A percentile compares a stretch with the other conserved stretches of the same genome.
phyloP scores from a whole-genome alignment of 2,888 invertebrate genomes.

The Metopia argyrocephala region DNA sequence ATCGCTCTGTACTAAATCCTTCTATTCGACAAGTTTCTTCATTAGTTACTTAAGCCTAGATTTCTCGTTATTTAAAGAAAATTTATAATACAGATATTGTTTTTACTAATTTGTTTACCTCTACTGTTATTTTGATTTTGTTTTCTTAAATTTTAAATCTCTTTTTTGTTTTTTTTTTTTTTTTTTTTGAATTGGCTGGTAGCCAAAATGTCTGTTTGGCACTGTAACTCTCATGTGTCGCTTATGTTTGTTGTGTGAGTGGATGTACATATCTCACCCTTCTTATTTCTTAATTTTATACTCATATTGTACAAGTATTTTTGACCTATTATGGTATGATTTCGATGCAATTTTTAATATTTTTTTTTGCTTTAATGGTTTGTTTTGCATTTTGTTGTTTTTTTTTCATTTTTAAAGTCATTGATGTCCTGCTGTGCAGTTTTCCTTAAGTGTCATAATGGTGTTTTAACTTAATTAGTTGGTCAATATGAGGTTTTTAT shows the following conservation, averaged over 20 bases:
- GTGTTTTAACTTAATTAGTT: constrained; percentile 63
- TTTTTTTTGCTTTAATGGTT: neutral
- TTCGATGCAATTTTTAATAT: constrained; percentile 25
- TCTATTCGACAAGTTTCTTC: no score
- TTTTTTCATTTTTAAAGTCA: constrained; percentile 59
- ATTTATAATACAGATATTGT: neutral
- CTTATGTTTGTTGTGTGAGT: constrained; percentile 41
- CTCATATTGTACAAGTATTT: neutral
- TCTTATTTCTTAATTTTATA: constrained; percentile 20
- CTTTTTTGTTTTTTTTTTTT: no score
- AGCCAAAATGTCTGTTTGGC: constrained; percentile 60
- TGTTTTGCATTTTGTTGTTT: constrained; percentile 16
- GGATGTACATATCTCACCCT: constrained; percentile 36
- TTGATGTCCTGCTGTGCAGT: constrained; percentile 57
- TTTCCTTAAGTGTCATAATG: constrained; percentile 64
- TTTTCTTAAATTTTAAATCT: no score
- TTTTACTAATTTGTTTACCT: neutral
- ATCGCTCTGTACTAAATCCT: no score
- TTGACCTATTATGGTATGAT: constrained; percentile 26
- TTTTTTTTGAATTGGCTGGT: constrained; percentile 59
- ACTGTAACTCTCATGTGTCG: constrained; percentile 43
- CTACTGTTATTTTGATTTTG: neutral
- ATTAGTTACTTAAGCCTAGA: no score
- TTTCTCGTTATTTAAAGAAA: neutral
- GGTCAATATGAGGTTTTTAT: constrained; percentile 54